Percentiles rank a stretch among this genome's conserved stretches.
These are phyloP conservation scores for Botia almorhae DNA, from an alignment of 2,797 vertebrate genomes.

Conservation along the genomic window DNA sequence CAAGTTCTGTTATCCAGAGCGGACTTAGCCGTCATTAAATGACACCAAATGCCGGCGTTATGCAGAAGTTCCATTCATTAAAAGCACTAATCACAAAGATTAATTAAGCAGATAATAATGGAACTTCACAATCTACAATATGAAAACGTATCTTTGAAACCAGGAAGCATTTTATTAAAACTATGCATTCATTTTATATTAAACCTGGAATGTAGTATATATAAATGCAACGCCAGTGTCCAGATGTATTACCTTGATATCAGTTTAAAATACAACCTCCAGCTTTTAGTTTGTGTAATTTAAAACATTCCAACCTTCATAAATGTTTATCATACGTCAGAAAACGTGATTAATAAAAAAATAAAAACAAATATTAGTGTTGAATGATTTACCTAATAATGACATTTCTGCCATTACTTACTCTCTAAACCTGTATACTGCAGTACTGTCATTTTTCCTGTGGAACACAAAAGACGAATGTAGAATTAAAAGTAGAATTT, in stretches of 20 bases:
- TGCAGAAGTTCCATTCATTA: slow-evolving; percentile 76
- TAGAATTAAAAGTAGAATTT: too few relatives aligned
- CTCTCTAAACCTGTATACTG: background rate
- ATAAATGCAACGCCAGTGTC: slow-evolving; percentile 62
- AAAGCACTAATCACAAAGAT: slow-evolving; percentile 71
- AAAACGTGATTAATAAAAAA: too few relatives aligned
- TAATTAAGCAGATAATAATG: slow-evolving; percentile 80
- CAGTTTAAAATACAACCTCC: slow-evolving; percentile 37
- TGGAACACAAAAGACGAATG: too few relatives aligned
- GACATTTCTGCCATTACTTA: background rate
- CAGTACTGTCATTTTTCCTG: too few relatives aligned
- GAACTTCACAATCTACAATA: slow-evolving; percentile 74
- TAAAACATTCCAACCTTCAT: background rate
- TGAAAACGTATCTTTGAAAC: slow-evolving; percentile 75
- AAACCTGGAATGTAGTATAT: slow-evolving; percentile 63
- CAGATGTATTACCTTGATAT: slow-evolving; percentile 44
- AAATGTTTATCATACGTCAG: slow-evolving; percentile 5
- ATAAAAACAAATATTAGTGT: background rate
- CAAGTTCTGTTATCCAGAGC: slow-evolving; percentile 54
- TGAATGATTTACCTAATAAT: background rate
- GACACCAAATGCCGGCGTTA: slow-evolving; percentile 67
- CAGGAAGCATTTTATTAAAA: slow-evolving; percentile 77
- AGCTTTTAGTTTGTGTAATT: background rate
- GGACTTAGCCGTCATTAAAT: slow-evolving; percentile 65
- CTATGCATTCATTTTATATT: slow-evolving; percentile 67